Evolutionary conservation across 2,113 vertebrate genomes (phyloP).

Genomic region (human): GRCh38 chr4:127010501-127011000

Average conservation of each 20-base stretch:
- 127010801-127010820: neutral
- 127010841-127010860: neutral
- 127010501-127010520: neutral
- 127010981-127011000: neutral
- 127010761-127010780: neutral
- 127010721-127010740: neutral
- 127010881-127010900: neutral
- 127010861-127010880: neutral
- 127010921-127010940: neutral
- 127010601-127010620: neutral
- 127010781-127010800: neutral
- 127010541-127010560: neutral
- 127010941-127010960: neutral
- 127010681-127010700: neutral
- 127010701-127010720: neutral
- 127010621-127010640: neutral
- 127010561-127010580: neutral
- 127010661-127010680: neutral
- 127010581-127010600: neutral
- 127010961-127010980: neutral
- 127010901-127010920: neutral
- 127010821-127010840: neutral
- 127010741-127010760: neutral
- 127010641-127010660: neutral
- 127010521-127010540: neutral